A percentile compares a stretch with the other conserved stretches of the same genome.
phyloP scores from a whole-genome alignment of 2,113 vertebrate genomes.

The Monopterus albus region DNA sequence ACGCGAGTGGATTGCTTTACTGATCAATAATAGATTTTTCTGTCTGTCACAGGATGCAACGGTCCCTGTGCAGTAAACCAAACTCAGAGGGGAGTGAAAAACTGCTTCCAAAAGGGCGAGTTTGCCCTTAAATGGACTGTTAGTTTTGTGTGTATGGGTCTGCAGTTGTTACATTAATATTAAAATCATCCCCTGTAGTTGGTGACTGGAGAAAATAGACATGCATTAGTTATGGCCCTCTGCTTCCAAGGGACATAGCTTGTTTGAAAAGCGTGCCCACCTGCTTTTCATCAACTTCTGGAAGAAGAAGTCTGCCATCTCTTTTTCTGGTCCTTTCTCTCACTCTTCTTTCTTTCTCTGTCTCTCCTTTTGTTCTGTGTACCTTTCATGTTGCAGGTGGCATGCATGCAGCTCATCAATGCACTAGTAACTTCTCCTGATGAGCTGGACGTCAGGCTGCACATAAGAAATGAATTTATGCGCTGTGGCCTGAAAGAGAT shows the following conservation, averaged over 20 bases:
- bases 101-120: conserved; percentile 60
- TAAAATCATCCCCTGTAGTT: conserved; percentile 67
- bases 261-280: conserved; percentile 69
- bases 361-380: conserved; percentile 44
- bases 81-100: conserved; percentile 59
- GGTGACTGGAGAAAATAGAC: conserved; percentile 73
- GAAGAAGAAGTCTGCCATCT: conserved; percentile 43
- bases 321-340: conserved; percentile 34
- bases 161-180: conserved; percentile 78
- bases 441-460: conserved; percentile 97
- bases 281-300: conserved; percentile 67
- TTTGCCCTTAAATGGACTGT: conserved; percentile 74
- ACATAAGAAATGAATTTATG: conserved; percentile 99
- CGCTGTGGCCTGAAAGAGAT: conserved; percentile 96
- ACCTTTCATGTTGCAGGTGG: conserved; percentile 86
- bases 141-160: conserved; percentile 63
- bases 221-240: conserved; percentile 78
- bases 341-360: neutral
- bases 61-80: conserved; percentile 57
- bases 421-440: conserved; percentile 98
- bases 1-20: conserved; percentile 60
- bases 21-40: conserved; percentile 77
- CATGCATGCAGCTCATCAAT: conserved; percentile 99
- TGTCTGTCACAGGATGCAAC: conserved; percentile 61
- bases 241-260: conserved; percentile 66